phyloP scores from a whole-genome alignment of 2,113 vertebrate species.

The Himantopus leucocephalus region DNA sequence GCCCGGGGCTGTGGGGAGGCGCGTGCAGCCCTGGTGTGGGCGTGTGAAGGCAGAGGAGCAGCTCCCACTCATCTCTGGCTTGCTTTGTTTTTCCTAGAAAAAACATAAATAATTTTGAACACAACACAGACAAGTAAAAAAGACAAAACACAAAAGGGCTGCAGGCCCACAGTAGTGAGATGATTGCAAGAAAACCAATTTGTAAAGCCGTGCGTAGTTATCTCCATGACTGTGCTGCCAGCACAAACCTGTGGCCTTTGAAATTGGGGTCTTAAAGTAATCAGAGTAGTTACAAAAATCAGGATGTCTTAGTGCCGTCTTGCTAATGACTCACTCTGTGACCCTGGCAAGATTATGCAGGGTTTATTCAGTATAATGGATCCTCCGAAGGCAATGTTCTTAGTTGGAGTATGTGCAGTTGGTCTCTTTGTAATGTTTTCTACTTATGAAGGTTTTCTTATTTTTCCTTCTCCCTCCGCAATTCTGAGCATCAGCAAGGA shows the following conservation, averaged over 20 bases:
- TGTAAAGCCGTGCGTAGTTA: conserved; percentile 34
- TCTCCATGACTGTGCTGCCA: not conserved
- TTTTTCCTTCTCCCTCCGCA: not conserved
- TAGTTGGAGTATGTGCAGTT: not conserved
- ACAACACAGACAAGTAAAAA: not conserved
- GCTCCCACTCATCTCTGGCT: not conserved
- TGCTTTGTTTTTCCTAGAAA: not conserved
- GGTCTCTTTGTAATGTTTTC: not conserved
- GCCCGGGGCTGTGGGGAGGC: too few relatives aligned
- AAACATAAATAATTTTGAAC: not conserved
- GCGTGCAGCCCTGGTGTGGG: fast-evolving
- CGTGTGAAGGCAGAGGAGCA: not conserved
- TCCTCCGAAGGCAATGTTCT: not conserved
- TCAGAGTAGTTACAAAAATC: conserved; percentile 19
- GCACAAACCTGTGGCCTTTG: conserved; percentile 21
- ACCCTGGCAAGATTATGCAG: conserved; percentile 34
- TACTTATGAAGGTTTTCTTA: not conserved
- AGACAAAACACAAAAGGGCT: not conserved
- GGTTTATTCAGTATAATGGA: not conserved
- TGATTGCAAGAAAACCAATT: conserved; percentile 37
- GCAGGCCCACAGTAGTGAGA: not conserved
- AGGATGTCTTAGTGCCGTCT: not conserved
- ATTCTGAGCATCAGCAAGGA: not conserved
- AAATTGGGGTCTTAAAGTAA: conserved; percentile 45
- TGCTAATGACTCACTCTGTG: conserved; percentile 33